Evolutionary conservation across 64 coral and sea anemone species (phyloP).

Genomic region (Porites australiensis): DNA sequence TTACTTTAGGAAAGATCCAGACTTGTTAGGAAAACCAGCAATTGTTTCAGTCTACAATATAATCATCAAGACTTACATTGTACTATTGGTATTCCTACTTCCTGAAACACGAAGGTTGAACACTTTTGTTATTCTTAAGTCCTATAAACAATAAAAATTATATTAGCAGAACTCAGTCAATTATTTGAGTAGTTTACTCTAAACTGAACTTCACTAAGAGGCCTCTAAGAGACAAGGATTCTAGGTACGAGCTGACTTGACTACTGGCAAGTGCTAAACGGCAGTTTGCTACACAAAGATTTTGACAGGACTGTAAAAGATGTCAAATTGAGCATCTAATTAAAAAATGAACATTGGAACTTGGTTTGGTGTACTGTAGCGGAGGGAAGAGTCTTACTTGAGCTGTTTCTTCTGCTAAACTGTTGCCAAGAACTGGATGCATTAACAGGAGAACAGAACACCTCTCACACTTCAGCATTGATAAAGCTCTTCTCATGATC

Average conservation of each 20-base stretch:
- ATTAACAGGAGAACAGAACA: constrained; percentile 95
- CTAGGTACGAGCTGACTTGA: too few relatives aligned
- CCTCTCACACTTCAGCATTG: constrained; percentile 93
- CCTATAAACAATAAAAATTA: constrained; percentile 38
- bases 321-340: too few relatives aligned
- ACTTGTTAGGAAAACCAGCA: too few relatives aligned
- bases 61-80: constrained; percentile 33
- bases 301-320: too few relatives aligned
- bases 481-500: constrained; percentile 92
- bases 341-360: neutral
- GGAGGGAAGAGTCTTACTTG: constrained; percentile 32
- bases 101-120: constrained; percentile 63
- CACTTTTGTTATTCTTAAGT: constrained; percentile 63
- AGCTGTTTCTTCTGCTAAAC: constrained; percentile 78
- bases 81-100: constrained; percentile 43
- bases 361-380: neutral
- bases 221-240: too few relatives aligned
- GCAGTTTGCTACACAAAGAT: too few relatives aligned
- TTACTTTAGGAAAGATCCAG: too few relatives aligned
- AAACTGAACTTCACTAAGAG: too few relatives aligned
- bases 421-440: constrained; percentile 87
- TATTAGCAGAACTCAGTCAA: neutral
- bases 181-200: too few relatives aligned
- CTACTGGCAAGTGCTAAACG: too few relatives aligned
- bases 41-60: neutral